Base-by-base conservation (phyloP, 2,113 vertebrate species). In the Apodemus speciosus region DNA sequence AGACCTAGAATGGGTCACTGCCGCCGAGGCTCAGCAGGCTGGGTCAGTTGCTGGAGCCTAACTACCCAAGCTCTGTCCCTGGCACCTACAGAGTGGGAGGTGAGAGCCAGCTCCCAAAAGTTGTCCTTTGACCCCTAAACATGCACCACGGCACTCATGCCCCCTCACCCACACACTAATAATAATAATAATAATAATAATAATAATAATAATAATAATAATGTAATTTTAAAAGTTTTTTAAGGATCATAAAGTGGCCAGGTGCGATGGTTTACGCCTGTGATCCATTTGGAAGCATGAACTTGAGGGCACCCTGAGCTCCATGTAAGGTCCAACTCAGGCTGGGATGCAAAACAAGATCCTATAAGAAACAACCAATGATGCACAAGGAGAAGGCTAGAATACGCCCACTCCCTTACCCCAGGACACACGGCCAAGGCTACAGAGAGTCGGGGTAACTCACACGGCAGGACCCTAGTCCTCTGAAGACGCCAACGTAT, bases 401-500 rank as follows among this genome's bases (percentile, higher is more conserved):
- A 75, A 35, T 35, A 71, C 27, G 80, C n/a, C n/a, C 49, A 79
- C 30, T 79, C 30, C 71, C 5, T 13, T 35, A 21, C 27, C 49
- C 76, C 18, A 73, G 58, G 43, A 84, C 68, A 91, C 32, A 73
- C 2, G 66, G 51, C 25, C 87, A 60, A 10, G 25, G 18, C 35
- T 66, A 23, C 66, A 68, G 72, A 20, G 16, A 23, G 46, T 46
- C 14, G 16, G 40, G 35, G 53, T 9, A 27, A 46, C 35, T 62
- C 25, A 62, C 1, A 0, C 11, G 20, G 53, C 25, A 27, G 46
- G 49, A 40, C 18, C 13, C 62, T 0, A 21, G 15, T 20, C 69
- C 27, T 32, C 7, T 25, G n/a, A 16, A 9, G 0, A 30, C 32
- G 4, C 0, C 9, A 2, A 43, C 53, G 5, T 46, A 2, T 20